Percentiles rank a stretch among this genome's conserved stretches.
These are phyloP conservation scores for Toxotes lorentzi DNA, from an alignment of 2,797 vertebrate genomes.

Conservation along the genomic window DNA sequence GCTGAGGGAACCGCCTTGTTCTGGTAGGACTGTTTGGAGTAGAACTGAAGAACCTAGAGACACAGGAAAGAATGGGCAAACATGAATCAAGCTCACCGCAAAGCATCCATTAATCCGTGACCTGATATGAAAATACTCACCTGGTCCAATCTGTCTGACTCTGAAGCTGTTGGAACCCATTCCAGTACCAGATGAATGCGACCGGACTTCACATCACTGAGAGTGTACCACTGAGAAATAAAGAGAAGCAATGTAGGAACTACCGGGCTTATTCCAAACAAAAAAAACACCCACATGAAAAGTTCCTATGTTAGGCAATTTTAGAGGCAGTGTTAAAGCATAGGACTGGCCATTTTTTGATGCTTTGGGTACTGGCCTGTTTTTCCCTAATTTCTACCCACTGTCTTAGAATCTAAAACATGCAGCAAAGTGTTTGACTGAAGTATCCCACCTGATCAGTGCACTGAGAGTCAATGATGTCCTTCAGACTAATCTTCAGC, in stretches of 20 bases:
- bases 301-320: neutral
- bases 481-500: conserved; percentile 89
- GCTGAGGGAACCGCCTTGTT: conserved; percentile 88
- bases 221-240: conserved; percentile 89
- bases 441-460: conserved; percentile 87
- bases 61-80: conserved; percentile 6
- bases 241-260: neutral
- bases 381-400: neutral
- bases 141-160: conserved; percentile 87
- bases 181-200: conserved; percentile 90
- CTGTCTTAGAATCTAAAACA: neutral
- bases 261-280: neutral
- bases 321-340: neutral
- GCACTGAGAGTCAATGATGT: conserved; percentile 87
- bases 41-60: conserved; percentile 88
- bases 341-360: neutral
- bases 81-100: neutral
- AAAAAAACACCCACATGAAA: neutral
- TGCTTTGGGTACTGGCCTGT: neutral
- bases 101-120: neutral
- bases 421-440: neutral
- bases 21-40: conserved; percentile 87
- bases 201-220: conserved; percentile 91
- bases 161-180: conserved; percentile 84
- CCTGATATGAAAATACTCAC: conserved; percentile 66